Conservation (phyloP, 2,113 vertebrate species). For the Brachypodius melanocephalos region DNA sequence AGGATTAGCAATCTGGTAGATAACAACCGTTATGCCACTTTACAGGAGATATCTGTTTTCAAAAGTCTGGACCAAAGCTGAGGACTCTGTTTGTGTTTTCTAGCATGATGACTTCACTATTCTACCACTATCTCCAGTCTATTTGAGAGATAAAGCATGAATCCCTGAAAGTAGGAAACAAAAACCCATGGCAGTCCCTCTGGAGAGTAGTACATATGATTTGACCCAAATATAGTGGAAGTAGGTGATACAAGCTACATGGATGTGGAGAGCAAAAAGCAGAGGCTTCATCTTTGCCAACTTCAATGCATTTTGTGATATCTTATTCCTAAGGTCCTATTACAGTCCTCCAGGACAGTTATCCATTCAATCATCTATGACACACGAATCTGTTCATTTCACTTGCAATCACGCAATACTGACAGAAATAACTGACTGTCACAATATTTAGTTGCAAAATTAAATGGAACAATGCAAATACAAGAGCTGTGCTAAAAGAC, state of each 20-base stretch:
- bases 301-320: not conserved
- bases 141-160: not conserved
- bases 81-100: not conserved
- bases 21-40: not conserved
- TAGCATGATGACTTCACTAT: not conserved
- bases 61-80: not conserved
- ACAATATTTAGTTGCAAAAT: slow-evolving; percentile 17
- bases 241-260: not conserved
- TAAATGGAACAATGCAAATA: not conserved
- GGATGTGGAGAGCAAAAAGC: not conserved
- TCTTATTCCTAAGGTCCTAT: not conserved
- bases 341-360: not conserved
- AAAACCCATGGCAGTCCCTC: not conserved
- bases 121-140: not conserved
- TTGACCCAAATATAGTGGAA: not conserved
- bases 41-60: not conserved
- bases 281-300: not conserved
- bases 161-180: not conserved
- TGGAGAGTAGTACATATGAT: not conserved
- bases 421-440: not conserved
- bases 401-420: not conserved
- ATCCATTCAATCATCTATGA: not conserved
- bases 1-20: not conserved
- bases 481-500: not conserved
- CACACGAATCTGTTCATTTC: not conserved